A percentile compares a stretch with the other conserved stretches of the same genome.
phyloP scores from a whole-genome alignment of 2,113 vertebrate genomes.

The Azemiops feae region DNA sequence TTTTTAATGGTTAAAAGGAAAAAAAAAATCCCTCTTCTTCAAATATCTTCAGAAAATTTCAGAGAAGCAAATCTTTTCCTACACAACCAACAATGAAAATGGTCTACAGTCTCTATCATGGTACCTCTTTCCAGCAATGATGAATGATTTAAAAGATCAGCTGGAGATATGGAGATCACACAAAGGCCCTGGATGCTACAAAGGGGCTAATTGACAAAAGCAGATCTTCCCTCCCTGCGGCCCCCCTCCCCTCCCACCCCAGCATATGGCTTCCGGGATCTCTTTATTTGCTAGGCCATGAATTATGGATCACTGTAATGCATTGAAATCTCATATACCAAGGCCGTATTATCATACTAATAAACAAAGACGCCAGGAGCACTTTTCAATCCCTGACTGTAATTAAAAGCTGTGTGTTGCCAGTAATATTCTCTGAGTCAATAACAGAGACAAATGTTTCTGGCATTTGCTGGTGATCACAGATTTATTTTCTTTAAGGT shows the following conservation, averaged over 20 bases:
- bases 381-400: conserved; percentile 22
- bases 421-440: conserved; percentile 28
- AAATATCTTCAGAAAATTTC: conserved; percentile 39
- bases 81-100: conserved; percentile 64
- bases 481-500: conserved; percentile 12
- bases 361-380: conserved; percentile 56
- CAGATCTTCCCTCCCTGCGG: neutral
- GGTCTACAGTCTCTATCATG: conserved; percentile 25
- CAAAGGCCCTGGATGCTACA: conserved; percentile 57
- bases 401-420: conserved; percentile 60
- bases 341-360: conserved; percentile 67
- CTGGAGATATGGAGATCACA: conserved; percentile 50
- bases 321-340: conserved; percentile 50
- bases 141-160: conserved; percentile 72
- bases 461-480: conserved; percentile 52
- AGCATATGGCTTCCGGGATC: conserved; percentile 65
- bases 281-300: conserved; percentile 73
- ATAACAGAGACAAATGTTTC: conserved; percentile 17
- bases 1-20: neutral
- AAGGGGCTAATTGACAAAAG: conserved; percentile 65
- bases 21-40: neutral
- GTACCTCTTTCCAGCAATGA: conserved; percentile 57
- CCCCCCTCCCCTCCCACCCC: conserved; percentile 9
- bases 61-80: conserved; percentile 56
- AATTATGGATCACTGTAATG: conserved; percentile 58